Evolutionary conservation across 2,113 vertebrate genomes (phyloP).

Genomic region (Martes martes): DNA sequence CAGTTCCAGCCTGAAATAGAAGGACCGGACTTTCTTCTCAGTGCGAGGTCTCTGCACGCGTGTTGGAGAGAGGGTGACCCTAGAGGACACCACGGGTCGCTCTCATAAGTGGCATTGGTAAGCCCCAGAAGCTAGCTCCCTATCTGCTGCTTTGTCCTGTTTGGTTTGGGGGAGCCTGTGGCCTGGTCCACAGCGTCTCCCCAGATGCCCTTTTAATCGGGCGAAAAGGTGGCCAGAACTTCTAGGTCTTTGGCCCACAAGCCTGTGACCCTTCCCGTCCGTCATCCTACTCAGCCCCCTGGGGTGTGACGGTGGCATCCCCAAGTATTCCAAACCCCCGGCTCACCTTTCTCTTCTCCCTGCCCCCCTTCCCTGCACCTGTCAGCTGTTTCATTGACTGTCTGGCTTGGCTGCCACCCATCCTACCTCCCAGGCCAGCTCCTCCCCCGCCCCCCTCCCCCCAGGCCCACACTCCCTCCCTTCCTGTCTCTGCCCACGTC

Average conservation of each 20-base stretch:
- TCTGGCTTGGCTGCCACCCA: slow-evolving; percentile 54
- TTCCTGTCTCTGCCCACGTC: slow-evolving; percentile 63
- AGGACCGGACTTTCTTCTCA: neutral
- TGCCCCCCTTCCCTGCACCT: slow-evolving; percentile 28
- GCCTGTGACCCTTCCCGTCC: neutral
- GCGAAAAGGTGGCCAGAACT: neutral
- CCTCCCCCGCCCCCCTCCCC: neutral
- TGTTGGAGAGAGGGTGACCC: neutral
- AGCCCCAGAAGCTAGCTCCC: neutral
- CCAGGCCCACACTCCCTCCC: slow-evolving; percentile 44
- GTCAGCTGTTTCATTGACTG: slow-evolving; percentile 72
- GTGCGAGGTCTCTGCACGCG: neutral
- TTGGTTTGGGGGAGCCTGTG: neutral
- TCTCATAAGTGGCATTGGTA: neutral
- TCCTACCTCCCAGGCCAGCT: slow-evolving; percentile 59
- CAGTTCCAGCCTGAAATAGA: neutral
- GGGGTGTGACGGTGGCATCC: neutral
- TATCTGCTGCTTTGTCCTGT: neutral
- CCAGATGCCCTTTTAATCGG: neutral
- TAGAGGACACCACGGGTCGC: neutral
- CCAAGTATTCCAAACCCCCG: neutral
- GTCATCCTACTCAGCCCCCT: neutral
- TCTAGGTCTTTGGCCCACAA: neutral
- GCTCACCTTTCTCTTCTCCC: slow-evolving; percentile 18
- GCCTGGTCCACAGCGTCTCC: neutral